These are phyloP conservation scores for Caprella mutica DNA, from an alignment of 2,888 invertebrate genomes.

Conservation along the genomic window DNA sequence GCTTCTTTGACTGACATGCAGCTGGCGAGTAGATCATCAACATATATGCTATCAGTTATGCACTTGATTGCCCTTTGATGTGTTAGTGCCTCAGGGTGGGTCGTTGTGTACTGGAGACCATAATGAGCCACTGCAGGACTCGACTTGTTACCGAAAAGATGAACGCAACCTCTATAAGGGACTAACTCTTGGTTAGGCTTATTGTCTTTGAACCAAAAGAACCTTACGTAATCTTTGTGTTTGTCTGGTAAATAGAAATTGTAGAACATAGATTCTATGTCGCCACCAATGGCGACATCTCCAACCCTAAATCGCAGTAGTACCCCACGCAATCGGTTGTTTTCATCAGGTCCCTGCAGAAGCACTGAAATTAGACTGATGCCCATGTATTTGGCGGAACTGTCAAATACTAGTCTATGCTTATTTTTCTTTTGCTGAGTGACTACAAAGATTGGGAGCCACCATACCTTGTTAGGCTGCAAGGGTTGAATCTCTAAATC, in stretches of 20 bases:
- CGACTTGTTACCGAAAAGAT: not conserved
- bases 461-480: no score
- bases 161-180: not conserved
- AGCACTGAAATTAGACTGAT: not conserved
- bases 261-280: not conserved
- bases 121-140: not conserved
- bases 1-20: no score
- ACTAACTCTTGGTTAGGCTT: not conserved
- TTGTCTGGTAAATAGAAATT: not conserved
- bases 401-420: not conserved
- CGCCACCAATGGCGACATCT: not conserved
- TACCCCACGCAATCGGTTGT: not conserved
- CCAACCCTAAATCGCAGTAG: not conserved
- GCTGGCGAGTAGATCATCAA: no score
- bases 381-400: not conserved
- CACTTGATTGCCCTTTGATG: no score
- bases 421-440: conserved; percentile 1
- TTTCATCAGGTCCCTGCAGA: conserved; percentile 1
- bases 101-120: no score
- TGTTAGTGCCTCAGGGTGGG: no score
- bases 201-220: not conserved
- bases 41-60: no score
- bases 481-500: no score
- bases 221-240: not conserved
- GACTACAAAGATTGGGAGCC: not conserved